These are phyloP conservation scores for Meteorus colon DNA, from an alignment of 2,888 invertebrate species.

Conservation along the genomic window DNA sequence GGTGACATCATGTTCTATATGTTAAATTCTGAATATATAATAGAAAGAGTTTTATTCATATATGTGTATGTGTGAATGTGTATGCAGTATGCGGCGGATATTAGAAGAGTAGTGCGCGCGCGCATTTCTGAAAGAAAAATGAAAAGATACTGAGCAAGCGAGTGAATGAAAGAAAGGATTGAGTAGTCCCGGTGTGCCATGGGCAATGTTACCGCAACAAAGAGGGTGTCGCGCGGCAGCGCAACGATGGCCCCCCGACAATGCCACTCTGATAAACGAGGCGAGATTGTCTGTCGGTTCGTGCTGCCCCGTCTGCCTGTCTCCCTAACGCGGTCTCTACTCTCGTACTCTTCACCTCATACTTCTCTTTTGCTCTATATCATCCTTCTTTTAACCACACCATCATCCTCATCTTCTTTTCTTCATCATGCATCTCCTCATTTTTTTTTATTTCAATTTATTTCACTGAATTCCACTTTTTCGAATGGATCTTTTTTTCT, in stretches of 20 bases:
- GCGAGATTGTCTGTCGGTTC: constrained; percentile 69
- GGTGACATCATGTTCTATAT: too few species aligned
- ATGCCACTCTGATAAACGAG: constrained; percentile 72
- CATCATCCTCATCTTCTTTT: constrained; percentile 37
- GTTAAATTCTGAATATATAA: too few species aligned
- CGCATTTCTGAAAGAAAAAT: constrained; percentile 57
- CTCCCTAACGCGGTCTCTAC: constrained; percentile 42
- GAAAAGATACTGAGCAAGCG: constrained; percentile 61
- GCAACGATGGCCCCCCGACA: constrained; percentile 65
- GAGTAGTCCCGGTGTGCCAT: constrained; percentile 66
- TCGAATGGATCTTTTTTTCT: constrained; percentile 9
- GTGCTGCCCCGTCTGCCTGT: constrained; percentile 55
- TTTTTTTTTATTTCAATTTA: constrained; percentile 30
- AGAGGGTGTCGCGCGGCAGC: constrained; percentile 67
- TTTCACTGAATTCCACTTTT: constrained; percentile 6
- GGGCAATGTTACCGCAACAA: constrained; percentile 66
- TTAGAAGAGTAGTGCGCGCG: constrained; percentile 21
- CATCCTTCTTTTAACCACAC: constrained; percentile 41
- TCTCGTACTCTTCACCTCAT: constrained; percentile 25
- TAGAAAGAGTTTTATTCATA: constrained; percentile 2
- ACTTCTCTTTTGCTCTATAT: constrained; percentile 16
- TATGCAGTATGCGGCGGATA: not conserved
- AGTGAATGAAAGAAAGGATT: constrained; percentile 70
- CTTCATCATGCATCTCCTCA: constrained; percentile 34
- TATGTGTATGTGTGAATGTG: constrained; percentile 16